Conservation (phyloP, 2,888 invertebrate genomes). For the Acronicta alni region DNA sequence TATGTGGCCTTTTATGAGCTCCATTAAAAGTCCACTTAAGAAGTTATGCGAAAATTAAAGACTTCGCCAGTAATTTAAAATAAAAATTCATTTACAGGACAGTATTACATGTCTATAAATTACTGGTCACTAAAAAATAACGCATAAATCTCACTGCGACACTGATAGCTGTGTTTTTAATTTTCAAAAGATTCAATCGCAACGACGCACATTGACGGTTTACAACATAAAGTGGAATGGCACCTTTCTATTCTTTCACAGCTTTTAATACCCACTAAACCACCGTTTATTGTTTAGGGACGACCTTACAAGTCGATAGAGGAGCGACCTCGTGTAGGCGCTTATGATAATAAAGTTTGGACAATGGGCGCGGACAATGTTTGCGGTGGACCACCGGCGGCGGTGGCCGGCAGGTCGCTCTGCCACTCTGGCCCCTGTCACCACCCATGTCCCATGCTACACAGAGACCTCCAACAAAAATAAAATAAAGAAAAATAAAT, state of each 20-base stretch:
- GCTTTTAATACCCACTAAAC: constrained; percentile 46
- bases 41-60: constrained; percentile 10
- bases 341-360: constrained; percentile 79
- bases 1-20: constrained; percentile 22
- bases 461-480: constrained; percentile 22
- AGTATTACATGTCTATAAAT: background rate
- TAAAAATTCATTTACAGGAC: background rate
- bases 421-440: constrained; percentile 53
- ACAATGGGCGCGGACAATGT: constrained; percentile 75
- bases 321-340: constrained; percentile 61
- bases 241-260: constrained; percentile 40
- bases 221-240: constrained; percentile 13
- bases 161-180: background rate
- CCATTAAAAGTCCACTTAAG: constrained; percentile 14
- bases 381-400: constrained; percentile 83
- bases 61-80: background rate
- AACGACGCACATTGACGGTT: constrained; percentile 16
- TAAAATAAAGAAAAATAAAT: constrained; percentile 15
- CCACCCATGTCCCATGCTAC: constrained; percentile 44
- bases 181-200: background rate
- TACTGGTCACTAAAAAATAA: background rate
- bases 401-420: constrained; percentile 56
- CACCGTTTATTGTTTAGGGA: constrained; percentile 26
- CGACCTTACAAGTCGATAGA: constrained; percentile 48
- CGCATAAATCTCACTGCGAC: constrained; percentile 1